These are phyloP conservation scores for Coelinius sp. DNA, from an alignment of 2,888 invertebrate genomes.

Conservation along the genomic window DNA sequence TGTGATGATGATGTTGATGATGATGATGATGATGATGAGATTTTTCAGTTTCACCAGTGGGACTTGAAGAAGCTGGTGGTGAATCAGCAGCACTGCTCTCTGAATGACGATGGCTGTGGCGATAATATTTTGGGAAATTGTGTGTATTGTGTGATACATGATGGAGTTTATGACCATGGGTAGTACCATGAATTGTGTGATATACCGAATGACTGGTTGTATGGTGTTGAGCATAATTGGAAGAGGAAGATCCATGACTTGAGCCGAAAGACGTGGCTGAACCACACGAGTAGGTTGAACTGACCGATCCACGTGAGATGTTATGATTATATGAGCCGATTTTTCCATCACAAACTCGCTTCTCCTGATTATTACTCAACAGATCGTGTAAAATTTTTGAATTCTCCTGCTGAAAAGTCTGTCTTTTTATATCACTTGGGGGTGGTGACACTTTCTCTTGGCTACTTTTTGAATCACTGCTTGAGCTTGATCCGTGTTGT, in stretches of 20 bases:
- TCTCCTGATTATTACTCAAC: slow-evolving; percentile 49
- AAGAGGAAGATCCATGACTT: slow-evolving; percentile 66
- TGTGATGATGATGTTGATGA: slow-evolving; percentile 79
- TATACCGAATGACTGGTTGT: slow-evolving; percentile 63
- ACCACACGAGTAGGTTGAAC: slow-evolving; percentile 64
- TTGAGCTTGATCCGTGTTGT: slow-evolving; percentile 67
- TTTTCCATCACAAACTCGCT: slow-evolving; percentile 48
- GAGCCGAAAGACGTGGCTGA: slow-evolving; percentile 56
- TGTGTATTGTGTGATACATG: slow-evolving; percentile 69
- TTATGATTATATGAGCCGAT: slow-evolving; percentile 53
- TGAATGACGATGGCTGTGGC: slow-evolving; percentile 53
- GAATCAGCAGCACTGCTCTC: slow-evolving; percentile 51
- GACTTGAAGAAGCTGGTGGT: slow-evolving; percentile 61
- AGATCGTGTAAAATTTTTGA: slow-evolving; percentile 59
- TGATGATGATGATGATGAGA: slow-evolving; percentile 71
- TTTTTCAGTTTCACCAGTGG: slow-evolving; percentile 59
- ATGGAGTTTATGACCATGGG: slow-evolving; percentile 49
- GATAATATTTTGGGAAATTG: slow-evolving; percentile 63
- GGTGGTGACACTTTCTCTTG: slow-evolving; percentile 36
- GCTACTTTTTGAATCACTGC: slow-evolving; percentile 47
- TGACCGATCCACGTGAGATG: slow-evolving; percentile 62
- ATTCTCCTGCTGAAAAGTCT: slow-evolving; percentile 51
- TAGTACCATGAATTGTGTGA: slow-evolving; percentile 67
- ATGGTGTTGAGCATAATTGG: slow-evolving; percentile 66
- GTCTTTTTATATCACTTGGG: slow-evolving; percentile 44